phyloP scores from a whole-genome alignment of 2,113 vertebrate genomes.

The Mustela lutreola region DNA sequence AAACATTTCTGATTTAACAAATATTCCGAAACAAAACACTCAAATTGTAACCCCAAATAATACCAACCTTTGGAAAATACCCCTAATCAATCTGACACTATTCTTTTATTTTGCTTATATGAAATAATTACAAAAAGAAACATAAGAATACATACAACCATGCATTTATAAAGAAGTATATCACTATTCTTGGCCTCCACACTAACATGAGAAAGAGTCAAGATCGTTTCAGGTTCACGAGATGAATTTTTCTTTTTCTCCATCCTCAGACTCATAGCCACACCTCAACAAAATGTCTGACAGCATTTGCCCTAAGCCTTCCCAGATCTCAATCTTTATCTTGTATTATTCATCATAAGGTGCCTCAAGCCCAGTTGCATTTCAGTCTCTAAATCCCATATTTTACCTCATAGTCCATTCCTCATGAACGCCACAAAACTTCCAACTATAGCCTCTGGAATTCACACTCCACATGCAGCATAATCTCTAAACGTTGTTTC shows the following conservation, averaged over 20 bases:
- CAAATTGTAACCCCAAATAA: background rate
- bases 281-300: background rate
- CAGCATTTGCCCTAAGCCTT: background rate
- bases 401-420: background rate
- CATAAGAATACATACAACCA: background rate
- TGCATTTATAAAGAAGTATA: background rate
- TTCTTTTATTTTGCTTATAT: background rate
- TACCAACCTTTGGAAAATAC: background rate
- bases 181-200: background rate
- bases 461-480: background rate
- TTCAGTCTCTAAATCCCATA: background rate
- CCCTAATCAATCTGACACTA: background rate
- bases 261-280: background rate
- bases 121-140: background rate
- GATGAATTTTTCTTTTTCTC: background rate
- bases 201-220: background rate
- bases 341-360: background rate
- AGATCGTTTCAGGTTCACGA: background rate
- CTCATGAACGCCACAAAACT: background rate
- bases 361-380: fast-evolving
- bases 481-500: background rate
- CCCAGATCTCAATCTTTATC: background rate
- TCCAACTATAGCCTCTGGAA: background rate
- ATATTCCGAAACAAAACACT: background rate
- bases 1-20: constrained; percentile 37